Base-by-base conservation (phyloP, 1,140 invertebrate genomes). In the Sogatella furcifera region DNA sequence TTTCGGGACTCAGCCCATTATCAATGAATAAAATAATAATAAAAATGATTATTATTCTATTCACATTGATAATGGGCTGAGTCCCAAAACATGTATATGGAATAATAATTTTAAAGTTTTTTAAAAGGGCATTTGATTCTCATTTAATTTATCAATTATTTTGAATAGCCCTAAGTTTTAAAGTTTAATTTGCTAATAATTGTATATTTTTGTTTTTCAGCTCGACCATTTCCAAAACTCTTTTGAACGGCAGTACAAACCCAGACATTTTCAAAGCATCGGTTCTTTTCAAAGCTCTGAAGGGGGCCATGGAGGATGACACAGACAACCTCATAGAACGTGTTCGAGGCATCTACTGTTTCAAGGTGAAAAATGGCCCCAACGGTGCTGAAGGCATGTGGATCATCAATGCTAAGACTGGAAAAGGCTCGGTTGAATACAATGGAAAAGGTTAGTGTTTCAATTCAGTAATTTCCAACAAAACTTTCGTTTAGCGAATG, bases 341-440 rank as follows among this genome's bases (percentile, higher is more conserved):
- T 72, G 84, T 93, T 52, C 83, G 92, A 52, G 92, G 90, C 10
- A 78, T 94, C 56, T 96, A 92, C 70, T 89, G 88, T 5, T 92
- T 97, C 70, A 90, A 86, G 74, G 88, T 96, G 0, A 88, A 76
- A 57, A 88, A 88, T 66, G 85, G 84, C 14, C 79, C 85, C 0
- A 80, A 80, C 56, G 89, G 89, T 0, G 77, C 81, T 41, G 84
- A 87, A 68, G 92, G 85, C 0, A 87, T 83, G 67, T 97, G 93
- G 93, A 79, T 95, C 11, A 88, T 96, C 5, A 88, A 96, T 76
- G 88, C 85, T 2, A 96, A 92, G 75, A 85, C 82, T 67, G 92
- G 90, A 43, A 92, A 84, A 73, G 95, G 92, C 19, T 85, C 78
- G 64, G 85, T 96, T 10, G 82, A 83, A 44, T 92, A 84, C 63